Base-by-base conservation (phyloP, 2,888 invertebrate species). In the Lucinisca nassula region DNA sequence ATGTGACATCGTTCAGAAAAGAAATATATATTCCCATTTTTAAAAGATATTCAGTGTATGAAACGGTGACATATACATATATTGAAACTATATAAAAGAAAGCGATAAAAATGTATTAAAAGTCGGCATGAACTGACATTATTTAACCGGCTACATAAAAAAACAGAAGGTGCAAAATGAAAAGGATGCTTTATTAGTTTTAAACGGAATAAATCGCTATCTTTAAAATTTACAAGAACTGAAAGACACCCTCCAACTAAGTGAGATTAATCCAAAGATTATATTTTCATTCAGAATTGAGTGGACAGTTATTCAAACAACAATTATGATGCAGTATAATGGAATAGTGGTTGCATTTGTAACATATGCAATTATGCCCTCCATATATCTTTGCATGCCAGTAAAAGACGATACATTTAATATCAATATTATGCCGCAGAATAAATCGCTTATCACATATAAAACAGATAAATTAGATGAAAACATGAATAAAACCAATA, bases 1-100 rank as follows among this genome's bases (percentile, higher is more conserved):
- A 35, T 35, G 67, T 67, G 67, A 67, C 67, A 67, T 67, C 67
- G 17, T 67, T 61, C n/a, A 35, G 67, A 67, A 67, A 67, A 67
- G 67, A 67, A 35, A 45, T 45, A n/a, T 6, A 35, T 32, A 35
- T 32, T 67, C 67, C 21, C 67, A n/a, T 35, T 35, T 67, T 35
- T n/a, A n/a, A n/a, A 35, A 67, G 35, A 10, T 35, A 32, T 67
- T 35, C 35, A 8, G 67, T 35, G 67, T 35, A 67, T 17, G 30
- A 10, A 35, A 67, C 35, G 35, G 67, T 45, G 45, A 17, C 45
- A 45, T 45, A n/a, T n/a, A n/a, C n/a, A n/a, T n/a, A n/a, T n/a
- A n/a, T n/a, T n/a, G n/a, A n/a, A n/a, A 12, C 45, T 45, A 45
- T 45, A 12, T 45, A 17, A 45, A 45, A 12, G 17, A 45, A 45